Conservation (phyloP, 2,888 invertebrate species). For the Alsophila aescularia region DNA sequence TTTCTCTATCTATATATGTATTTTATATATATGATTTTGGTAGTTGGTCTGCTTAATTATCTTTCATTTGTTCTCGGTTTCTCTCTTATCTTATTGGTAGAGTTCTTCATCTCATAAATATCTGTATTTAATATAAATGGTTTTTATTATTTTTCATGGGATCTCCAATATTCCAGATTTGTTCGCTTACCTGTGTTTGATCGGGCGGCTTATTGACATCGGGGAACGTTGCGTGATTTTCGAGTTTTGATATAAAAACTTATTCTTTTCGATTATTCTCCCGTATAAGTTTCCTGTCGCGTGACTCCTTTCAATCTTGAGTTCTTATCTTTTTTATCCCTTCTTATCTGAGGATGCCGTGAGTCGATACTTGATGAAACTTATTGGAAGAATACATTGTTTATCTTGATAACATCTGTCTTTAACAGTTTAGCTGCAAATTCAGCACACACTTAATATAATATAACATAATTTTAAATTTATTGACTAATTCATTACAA, state of each 20-base stretch:
- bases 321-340: constrained; percentile 21
- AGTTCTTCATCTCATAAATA: no score
- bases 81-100: no score
- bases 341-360: not conserved
- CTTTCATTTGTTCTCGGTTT: no score
- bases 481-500: no score
- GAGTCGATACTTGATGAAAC: not conserved
- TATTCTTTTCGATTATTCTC: constrained; percentile 22
- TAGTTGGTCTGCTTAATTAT: no score
- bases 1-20: no score
- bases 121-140: not conserved
- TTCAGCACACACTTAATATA: no score
- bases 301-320: constrained; percentile 26
- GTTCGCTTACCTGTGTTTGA: constrained; percentile 25
- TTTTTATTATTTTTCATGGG: not conserved
- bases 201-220: constrained; percentile 30
- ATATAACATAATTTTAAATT: no score
- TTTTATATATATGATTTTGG: no score
- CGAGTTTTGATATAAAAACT: constrained; percentile 23
- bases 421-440: not conserved
- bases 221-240: constrained; percentile 22
- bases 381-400: not conserved
- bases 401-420: not conserved
- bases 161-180: constrained; percentile 20
- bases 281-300: constrained; percentile 28